Evolutionary conservation across 2,797 vertebrate species (phyloP).

Genomic region (Cryptoblepharus egeriae): DNA sequence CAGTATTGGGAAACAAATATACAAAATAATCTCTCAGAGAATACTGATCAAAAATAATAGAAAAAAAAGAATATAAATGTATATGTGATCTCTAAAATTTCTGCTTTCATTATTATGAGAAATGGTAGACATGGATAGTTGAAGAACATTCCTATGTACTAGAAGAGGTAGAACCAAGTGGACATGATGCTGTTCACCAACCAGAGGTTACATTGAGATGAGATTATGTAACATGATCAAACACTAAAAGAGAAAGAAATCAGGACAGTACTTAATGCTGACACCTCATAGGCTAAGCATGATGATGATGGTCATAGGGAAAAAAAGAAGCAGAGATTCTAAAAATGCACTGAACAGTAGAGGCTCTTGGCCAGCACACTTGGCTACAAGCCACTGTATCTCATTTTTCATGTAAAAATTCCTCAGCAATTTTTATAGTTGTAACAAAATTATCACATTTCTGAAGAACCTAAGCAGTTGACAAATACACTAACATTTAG

Average conservation of each 20-base stretch:
- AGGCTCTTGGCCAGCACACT: accelerated
- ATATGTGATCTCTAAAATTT: accelerated
- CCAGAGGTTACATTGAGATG: accelerated
- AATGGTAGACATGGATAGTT: not conserved
- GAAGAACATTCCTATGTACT: no score
- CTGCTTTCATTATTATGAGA: accelerated
- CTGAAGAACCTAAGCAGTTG: accelerated
- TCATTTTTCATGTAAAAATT: not conserved
- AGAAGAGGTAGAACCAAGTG: accelerated
- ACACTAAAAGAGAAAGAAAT: not conserved
- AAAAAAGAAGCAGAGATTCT: no score
- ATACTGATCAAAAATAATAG: not conserved
- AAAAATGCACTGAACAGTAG: not conserved
- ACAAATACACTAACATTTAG: accelerated
- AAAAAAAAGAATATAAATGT: accelerated
- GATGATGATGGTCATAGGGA: accelerated
- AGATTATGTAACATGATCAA: not conserved
- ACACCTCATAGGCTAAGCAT: not conserved
- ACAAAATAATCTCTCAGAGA: not conserved
- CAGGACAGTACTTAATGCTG: not conserved
- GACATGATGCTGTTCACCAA: not conserved
- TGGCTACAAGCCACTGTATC: slow-evolving; percentile 1
- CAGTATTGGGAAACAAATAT: not conserved
- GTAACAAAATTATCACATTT: not conserved
- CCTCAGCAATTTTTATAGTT: not conserved